phyloP scores from a whole-genome alignment of 2,797 vertebrate species.

The Delichon dasypus region DNA sequence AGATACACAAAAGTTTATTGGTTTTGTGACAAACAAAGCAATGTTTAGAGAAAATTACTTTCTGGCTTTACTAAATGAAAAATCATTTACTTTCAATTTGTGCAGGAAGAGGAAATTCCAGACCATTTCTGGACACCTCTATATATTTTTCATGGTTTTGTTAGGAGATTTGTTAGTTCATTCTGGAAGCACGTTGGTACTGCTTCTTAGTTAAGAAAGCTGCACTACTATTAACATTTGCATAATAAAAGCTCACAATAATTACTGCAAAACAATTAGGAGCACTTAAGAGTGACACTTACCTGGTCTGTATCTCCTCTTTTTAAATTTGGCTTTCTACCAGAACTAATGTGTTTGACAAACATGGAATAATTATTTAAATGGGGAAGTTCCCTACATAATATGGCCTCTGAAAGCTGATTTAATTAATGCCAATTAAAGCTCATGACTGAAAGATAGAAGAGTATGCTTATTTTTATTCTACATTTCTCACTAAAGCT shows the following conservation, averaged over 20 bases:
- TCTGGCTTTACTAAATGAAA: background rate
- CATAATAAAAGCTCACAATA: slow-evolving; percentile 15
- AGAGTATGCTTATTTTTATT: background rate
- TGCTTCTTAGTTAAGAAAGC: background rate
- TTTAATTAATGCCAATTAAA: slow-evolving; percentile 59
- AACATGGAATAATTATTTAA: slow-evolving; percentile 51
- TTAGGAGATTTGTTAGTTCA: background rate
- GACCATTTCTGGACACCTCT: background rate
- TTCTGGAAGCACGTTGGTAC: background rate
- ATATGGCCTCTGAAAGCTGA: background rate
- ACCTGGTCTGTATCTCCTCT: background rate
- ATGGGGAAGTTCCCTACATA: background rate
- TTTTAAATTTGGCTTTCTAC: slow-evolving; percentile 44
- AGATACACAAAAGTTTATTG: background rate
- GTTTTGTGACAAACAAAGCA: background rate
- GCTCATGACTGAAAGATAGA: slow-evolving; percentile 28
- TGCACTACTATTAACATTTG: background rate
- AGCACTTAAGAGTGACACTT: slow-evolving; percentile 30
- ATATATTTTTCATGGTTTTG: background rate
- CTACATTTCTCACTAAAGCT: background rate
- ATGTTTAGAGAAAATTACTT: background rate
- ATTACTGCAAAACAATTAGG: slow-evolving; percentile 50
- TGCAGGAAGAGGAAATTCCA: background rate
- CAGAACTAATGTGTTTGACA: slow-evolving; percentile 42
- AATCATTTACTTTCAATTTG: background rate